phyloP scores from a whole-genome alignment of 2,797 vertebrate species.

The Delichon dasypus region DNA sequence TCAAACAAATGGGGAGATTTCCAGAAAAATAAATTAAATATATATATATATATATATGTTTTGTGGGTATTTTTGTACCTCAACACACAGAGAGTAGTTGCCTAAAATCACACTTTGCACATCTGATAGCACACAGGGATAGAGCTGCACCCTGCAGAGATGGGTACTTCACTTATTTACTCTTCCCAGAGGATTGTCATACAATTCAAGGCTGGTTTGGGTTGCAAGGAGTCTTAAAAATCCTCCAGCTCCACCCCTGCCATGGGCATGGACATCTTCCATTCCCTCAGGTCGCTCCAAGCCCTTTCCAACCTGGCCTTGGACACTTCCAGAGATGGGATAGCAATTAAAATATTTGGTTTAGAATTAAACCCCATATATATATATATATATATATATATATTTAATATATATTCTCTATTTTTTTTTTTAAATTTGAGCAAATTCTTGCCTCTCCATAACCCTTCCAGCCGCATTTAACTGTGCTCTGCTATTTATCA shows the following conservation, averaged over 20 bases:
- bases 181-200: not conserved
- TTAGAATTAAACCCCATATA: not conserved
- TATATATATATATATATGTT: too few species aligned
- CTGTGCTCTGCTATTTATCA: not conserved
- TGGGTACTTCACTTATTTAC: not conserved
- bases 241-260: not conserved
- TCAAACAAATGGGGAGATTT: not conserved
- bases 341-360: not conserved
- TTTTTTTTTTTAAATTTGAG: not conserved
- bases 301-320: not conserved
- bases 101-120: accelerated
- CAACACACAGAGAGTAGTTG: accelerated
- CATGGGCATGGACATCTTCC: not conserved
- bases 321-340: not conserved
- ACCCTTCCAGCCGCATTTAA: not conserved
- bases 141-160: accelerated
- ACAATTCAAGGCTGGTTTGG: not conserved
- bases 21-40: not conserved
- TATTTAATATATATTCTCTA: not conserved
- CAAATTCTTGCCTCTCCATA: not conserved
- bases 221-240: not conserved
- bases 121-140: accelerated
- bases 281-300: not conserved
- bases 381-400: not conserved
- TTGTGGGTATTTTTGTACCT: too few species aligned